A percentile compares a stretch with the other conserved stretches of the same genome.
phyloP scores from a whole-genome alignment of 35 echinoderm and acorn worm genomes.

The Hemicentrotus pulcherrimus region DNA sequence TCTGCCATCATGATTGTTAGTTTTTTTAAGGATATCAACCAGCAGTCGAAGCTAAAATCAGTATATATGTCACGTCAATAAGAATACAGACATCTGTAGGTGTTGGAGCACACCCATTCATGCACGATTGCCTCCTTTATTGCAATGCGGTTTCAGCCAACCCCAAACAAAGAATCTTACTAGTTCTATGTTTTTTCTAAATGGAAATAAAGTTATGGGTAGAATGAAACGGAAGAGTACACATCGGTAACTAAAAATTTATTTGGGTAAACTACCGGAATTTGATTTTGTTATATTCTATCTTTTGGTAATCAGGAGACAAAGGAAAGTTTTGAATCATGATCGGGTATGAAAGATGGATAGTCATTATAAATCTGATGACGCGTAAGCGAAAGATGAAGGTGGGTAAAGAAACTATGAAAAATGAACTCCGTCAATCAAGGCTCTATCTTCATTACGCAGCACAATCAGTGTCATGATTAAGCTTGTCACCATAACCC shows the following conservation, averaged over 20 bases:
- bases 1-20: background rate
- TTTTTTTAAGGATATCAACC: background rate
- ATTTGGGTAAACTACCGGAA: background rate
- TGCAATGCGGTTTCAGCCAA: background rate
- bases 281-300: background rate
- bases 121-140: background rate
- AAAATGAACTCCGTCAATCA: background rate
- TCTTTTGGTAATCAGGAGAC: background rate
- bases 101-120: background rate
- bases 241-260: background rate
- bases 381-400: background rate
- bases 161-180: background rate
- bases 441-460: background rate
- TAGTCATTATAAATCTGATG: background rate
- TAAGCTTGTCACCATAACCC: conserved; percentile 1
- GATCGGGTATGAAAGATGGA: background rate
- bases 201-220: background rate
- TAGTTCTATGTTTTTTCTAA: too few species aligned
- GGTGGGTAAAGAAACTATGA: background rate
- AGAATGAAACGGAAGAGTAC: background rate
- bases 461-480: background rate
- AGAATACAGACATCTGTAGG: background rate
- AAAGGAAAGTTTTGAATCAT: background rate
- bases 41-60: too few species aligned
- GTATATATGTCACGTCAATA: too few species aligned